These are phyloP conservation scores for Ophion obscuratus DNA, from an alignment of 2,888 invertebrate species.

Conservation along the genomic window DNA sequence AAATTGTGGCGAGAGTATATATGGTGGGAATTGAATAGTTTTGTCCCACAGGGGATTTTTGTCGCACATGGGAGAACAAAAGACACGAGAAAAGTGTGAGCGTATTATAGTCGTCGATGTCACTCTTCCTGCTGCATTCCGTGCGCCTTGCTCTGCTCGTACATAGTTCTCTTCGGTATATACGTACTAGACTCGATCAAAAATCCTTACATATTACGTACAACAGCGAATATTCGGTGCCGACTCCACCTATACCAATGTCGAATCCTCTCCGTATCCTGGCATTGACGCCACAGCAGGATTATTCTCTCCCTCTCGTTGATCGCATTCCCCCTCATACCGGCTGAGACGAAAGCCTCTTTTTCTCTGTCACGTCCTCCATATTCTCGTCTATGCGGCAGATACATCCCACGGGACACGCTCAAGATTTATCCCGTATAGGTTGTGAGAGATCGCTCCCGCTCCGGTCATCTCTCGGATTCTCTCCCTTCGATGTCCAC, in stretches of 20 bases:
- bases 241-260: slow-evolving; percentile 10
- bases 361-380: background rate
- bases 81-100: slow-evolving; percentile 36
- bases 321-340: background rate
- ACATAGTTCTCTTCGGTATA: too few relatives aligned
- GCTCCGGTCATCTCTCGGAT: slow-evolving; percentile 59
- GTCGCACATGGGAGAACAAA: slow-evolving; percentile 38
- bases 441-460: slow-evolving; percentile 10
- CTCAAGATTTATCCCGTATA: slow-evolving; percentile 59
- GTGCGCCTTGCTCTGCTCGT: too few relatives aligned
- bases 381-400: slow-evolving; percentile 21
- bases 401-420: slow-evolving; percentile 50
- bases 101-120: slow-evolving; percentile 69
- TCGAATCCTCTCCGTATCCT: slow-evolving; percentile 10
- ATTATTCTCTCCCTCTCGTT: slow-evolving; percentile 17
- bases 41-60: slow-evolving; percentile 27
- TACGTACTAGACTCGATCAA: too few relatives aligned
- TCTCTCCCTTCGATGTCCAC: slow-evolving; percentile 58
- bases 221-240: background rate
- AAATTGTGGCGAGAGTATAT: slow-evolving; percentile 24
- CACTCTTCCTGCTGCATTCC: slow-evolving; percentile 6
- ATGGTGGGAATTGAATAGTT: slow-evolving; percentile 45
- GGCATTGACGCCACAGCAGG: slow-evolving; percentile 10
- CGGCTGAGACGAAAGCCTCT: slow-evolving; percentile 1
- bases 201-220: too few relatives aligned